Base-by-base conservation (phyloP, 2,888 invertebrate genomes). In the Limenitis camilla region DNA sequence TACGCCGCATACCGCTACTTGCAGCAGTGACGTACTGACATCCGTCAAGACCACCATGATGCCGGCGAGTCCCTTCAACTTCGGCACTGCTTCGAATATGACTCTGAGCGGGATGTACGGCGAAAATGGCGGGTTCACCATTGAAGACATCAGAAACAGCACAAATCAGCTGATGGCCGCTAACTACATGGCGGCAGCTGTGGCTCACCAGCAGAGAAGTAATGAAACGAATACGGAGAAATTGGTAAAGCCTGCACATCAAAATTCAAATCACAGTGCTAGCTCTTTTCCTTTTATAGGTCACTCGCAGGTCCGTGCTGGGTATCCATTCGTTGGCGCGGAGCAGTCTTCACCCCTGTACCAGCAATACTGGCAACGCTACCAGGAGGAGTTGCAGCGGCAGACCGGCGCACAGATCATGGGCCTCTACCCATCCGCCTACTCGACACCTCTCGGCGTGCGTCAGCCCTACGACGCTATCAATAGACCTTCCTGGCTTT, bases 1-100 rank as follows among this genome's bases (percentile, higher is more conserved):
- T 33, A 60, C 69, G n/a, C 84, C 81, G 58, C 82, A 93, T 62
- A 89, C 91, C 8, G 70, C 93, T 43, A 90, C 94, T 64, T 91
- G 92, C 44, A 85, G 90, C 5, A 71, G 69, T 5, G 85, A 85
- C 54, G 78, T 81, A 27, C 55, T 85, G 39, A 75, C 81, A 2
- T 77, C 85, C 3, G 83, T 80, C 0, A 86, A 84, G 59, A 65
- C 74, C 0, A 91, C 91, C 63, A 92, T 94, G 70, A 93, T 95
- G 59, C 91, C 95, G 6, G 92, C 93, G 29, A 94, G 94, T 78
- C 94, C 95, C 46, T 96, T 95, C 66, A 95, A 95, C 72, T 96
- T 95, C 69, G 94, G 94, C 11, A 89, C 94, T 4, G 87, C 93
- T 0, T 88, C 92, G 4, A 88, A 90, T 54, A 81, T 92, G 67